These are phyloP conservation scores for Notothenia coriiceps DNA, from an alignment of 2,113 vertebrate genomes.

Conservation along the genomic window DNA sequence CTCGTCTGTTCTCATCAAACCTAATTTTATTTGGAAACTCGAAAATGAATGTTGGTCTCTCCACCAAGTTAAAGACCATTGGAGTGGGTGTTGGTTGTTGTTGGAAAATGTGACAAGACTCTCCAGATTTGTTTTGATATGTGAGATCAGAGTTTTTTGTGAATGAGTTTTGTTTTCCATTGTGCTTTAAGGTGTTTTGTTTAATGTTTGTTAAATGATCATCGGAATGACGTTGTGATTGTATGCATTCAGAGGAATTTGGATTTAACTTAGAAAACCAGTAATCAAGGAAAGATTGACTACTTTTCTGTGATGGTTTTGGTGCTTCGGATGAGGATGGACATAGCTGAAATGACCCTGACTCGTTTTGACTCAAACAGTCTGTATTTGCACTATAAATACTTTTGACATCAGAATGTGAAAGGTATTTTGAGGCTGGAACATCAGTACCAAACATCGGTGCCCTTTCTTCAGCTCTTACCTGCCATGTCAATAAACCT, in stretches of 20 bases:
- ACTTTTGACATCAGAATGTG: background rate
- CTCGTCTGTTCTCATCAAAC: slow-evolving; percentile 10
- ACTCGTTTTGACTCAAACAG: slow-evolving; percentile 3
- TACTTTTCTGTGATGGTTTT: background rate
- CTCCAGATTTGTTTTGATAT: background rate
- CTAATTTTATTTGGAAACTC: slow-evolving; percentile 20
- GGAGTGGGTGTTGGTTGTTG: background rate
- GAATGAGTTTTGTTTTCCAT: background rate
- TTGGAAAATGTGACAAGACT: fast-evolving
- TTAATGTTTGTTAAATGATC: background rate
- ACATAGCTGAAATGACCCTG: background rate
- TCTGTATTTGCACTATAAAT: background rate
- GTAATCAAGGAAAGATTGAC: slow-evolving; percentile 50
- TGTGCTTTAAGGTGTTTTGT: background rate
- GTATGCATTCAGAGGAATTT: background rate
- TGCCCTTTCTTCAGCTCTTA: background rate
- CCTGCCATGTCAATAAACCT: background rate
- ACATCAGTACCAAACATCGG: background rate
- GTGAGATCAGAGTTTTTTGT: background rate
- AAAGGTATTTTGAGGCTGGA: background rate
- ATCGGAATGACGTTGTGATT: background rate
- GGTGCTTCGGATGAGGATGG: background rate
- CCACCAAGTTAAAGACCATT: slow-evolving; percentile 38
- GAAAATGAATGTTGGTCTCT: slow-evolving; percentile 43
- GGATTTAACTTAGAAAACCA: slow-evolving; percentile 54